These are phyloP conservation scores for Rhingia campestris DNA, from an alignment of 2,888 invertebrate species.

Conservation along the genomic window DNA sequence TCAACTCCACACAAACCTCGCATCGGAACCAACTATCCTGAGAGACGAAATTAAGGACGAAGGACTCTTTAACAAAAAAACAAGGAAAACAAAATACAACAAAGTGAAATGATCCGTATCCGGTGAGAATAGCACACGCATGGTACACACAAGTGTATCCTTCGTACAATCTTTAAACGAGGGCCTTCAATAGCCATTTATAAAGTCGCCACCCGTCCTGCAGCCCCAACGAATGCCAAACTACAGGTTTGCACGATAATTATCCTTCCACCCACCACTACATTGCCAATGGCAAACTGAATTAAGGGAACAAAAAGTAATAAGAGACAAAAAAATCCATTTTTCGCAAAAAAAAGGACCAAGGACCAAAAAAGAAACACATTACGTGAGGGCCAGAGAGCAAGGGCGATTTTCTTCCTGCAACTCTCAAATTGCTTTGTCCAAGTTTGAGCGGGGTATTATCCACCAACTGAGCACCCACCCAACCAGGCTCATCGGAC, in stretches of 20 bases:
- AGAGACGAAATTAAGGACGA: not conserved
- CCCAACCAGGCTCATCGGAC: constrained; percentile 5
- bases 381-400: not conserved
- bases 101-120: constrained; percentile 66
- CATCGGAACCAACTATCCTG: constrained; percentile 16
- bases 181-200: constrained; percentile 7
- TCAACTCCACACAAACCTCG: constrained; percentile 2
- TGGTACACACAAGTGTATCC: constrained; percentile 38
- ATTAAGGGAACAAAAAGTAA: constrained; percentile 49
- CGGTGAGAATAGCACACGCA: constrained; percentile 56
- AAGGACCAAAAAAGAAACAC: constrained; percentile 9
- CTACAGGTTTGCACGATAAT: constrained; percentile 44
- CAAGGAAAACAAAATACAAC: constrained; percentile 21
- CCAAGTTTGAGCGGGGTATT: constrained; percentile 12
- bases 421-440: constrained; percentile 25
- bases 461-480: not conserved
- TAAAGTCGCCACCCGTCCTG: constrained; percentile 10
- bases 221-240: constrained; percentile 32
- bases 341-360: constrained; percentile 38
- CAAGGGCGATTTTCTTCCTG: constrained; percentile 1
- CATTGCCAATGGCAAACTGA: constrained; percentile 5
- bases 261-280: constrained; percentile 36
- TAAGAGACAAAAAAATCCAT: constrained; percentile 24
- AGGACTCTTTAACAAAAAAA: not conserved
- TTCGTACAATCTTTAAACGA: constrained; percentile 30